Base-by-base conservation (phyloP, 2,888 invertebrate genomes). In the Vesta saturnalis region DNA sequence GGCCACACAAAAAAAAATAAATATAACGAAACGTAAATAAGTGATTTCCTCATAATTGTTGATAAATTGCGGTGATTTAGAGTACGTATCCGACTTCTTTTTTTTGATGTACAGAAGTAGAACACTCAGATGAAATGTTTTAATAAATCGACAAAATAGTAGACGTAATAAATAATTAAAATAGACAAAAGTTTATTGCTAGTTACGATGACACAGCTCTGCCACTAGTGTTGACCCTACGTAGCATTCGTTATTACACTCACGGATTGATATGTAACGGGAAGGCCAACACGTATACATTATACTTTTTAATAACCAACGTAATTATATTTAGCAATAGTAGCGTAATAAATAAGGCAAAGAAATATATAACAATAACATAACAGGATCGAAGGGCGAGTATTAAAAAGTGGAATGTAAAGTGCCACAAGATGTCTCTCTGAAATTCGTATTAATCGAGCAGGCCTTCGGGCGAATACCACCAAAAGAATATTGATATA, bases 381-480 rank as follows among this genome's bases (percentile, higher is more conserved):
- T 47, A 21, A 43, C 54, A 69, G 57, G 65, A 57, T 61, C 68
- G 67, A 69, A 72, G 70, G 72, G 71, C 69, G 66, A 72, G 65
- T 58, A 72, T 68, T 72, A 55, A 59, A 61, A 74, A 74, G 74
- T 43, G 46, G 43, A 49, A n/a, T n/a, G n/a, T n/a, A 23, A 23
- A 65, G 76, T 76, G 79, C 81, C 85, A 84, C 89, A 89, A 89
- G 87, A 90, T 89, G 89, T 89, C 89, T 88, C 88, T 89, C 86
- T 85, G 86, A 87, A 88, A 84, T 85, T 85, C 88, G 58, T 60
- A 88, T 87, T 83, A 83, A 82, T 83, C 80, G 49, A 15, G 19
- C 49, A 79, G 81, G 81, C 80, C 82, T 82, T 79, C 79, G 79
- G 81, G 82, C 80, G 59, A 70, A 63, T 66, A 54, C 73, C 75